Evolutionary conservation across 2,888 invertebrate species (phyloP).

Genomic region (Mechanitis messenoides): DNA sequence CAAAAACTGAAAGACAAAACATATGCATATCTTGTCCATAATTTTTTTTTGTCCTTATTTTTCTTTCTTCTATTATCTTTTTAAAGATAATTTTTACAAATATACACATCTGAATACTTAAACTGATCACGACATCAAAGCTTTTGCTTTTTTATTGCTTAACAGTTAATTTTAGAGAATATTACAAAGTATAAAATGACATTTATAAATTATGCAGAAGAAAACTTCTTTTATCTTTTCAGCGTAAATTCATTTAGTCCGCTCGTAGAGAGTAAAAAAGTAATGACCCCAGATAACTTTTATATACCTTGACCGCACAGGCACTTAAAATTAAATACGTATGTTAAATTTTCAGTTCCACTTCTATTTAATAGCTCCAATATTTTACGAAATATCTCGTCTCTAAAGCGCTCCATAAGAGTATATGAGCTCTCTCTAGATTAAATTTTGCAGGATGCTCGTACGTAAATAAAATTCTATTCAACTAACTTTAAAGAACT

Average conservation of each 20-base stretch:
- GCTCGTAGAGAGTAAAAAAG: neutral
- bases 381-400: constrained; percentile 23
- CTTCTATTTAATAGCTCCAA: constrained; percentile 20
- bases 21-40: too few species aligned
- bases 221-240: too few species aligned
- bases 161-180: too few species aligned
- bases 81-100: too few species aligned
- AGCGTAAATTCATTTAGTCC: neutral
- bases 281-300: constrained; percentile 11
- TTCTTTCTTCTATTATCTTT: too few species aligned
- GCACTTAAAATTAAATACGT: constrained; percentile 15
- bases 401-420: constrained; percentile 22
- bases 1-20: too few species aligned
- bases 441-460: constrained; percentile 26
- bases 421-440: constrained; percentile 27
- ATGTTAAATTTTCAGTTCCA: constrained; percentile 20
- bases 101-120: too few species aligned
- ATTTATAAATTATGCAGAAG: too few species aligned
- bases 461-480: constrained; percentile 25
- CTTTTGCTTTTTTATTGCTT: too few species aligned
- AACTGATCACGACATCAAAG: too few species aligned
- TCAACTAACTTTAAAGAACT: constrained; percentile 13
- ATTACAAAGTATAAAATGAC: too few species aligned
- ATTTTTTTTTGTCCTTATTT: too few species aligned
- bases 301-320: constrained; percentile 7